A percentile compares a stretch with the other conserved stretches of the same genome.
These are phyloP conservation scores for Agapostemon virescens DNA, from an alignment of 2,888 invertebrate species.

Conservation along the genomic window DNA sequence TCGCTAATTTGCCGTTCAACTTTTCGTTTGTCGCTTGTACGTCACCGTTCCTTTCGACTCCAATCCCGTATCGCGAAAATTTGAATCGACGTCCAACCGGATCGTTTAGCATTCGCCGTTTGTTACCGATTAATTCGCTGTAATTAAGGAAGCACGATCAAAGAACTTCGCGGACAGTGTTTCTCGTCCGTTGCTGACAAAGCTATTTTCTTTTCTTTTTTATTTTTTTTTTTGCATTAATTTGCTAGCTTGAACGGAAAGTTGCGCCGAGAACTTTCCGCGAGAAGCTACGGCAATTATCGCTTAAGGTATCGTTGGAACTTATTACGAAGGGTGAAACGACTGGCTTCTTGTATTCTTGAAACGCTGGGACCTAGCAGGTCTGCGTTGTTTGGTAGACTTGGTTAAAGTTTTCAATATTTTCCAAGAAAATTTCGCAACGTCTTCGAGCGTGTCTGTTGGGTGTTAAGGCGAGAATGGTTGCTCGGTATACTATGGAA, in stretches of 20 bases:
- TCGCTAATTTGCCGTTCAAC: conserved; percentile 2
- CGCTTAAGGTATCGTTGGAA: not conserved
- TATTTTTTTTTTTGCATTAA: no score
- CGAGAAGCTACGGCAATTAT: not conserved
- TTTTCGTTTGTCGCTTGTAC: not conserved
- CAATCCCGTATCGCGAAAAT: not conserved
- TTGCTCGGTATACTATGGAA: not conserved
- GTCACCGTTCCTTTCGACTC: not conserved
- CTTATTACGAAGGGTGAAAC: not conserved
- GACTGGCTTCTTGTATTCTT: not conserved
- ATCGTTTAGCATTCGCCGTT: not conserved
- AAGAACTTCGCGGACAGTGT: not conserved
- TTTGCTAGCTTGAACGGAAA: not conserved
- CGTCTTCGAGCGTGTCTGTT: not conserved
- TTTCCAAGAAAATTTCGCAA: not conserved
- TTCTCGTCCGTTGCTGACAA: not conserved
- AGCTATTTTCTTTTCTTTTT: not conserved
- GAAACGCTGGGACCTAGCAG: not conserved
- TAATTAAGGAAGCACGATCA: not conserved
- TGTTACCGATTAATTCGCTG: not conserved
- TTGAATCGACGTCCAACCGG: not conserved
- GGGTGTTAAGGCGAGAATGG: not conserved
- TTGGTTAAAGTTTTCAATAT: not conserved
- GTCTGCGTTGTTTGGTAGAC: not conserved
- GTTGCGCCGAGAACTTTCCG: not conserved